These are phyloP conservation scores for Drosophila lacertosa DNA, from an alignment of 1,140 invertebrate genomes.

Conservation along the genomic window DNA sequence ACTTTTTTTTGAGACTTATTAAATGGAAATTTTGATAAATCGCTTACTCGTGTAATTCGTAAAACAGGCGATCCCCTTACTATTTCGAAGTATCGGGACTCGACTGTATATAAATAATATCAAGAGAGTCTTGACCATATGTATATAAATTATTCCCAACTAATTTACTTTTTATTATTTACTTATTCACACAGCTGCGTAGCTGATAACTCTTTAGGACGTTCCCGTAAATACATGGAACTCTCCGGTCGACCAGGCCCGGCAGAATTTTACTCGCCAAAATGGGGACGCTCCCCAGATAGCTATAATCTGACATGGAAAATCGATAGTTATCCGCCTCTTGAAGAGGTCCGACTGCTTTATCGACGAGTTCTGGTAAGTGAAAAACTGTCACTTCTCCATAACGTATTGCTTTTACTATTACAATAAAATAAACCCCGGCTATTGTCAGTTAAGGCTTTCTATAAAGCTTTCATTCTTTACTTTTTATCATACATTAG, in stretches of 20 bases:
- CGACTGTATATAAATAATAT: too few relatives aligned
- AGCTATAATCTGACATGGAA: slow-evolving; percentile 87
- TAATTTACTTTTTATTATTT: not conserved
- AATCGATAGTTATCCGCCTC: slow-evolving; percentile 88
- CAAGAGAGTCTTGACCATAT: too few relatives aligned
- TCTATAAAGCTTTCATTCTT: slow-evolving; percentile 50
- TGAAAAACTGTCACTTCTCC: slow-evolving; percentile 2
- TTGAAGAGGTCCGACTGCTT: slow-evolving; percentile 87
- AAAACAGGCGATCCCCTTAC: too few relatives aligned
- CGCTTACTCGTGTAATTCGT: too few relatives aligned
- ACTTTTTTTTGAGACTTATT: too few relatives aligned
- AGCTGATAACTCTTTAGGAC: slow-evolving; percentile 89
- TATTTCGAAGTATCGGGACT: too few relatives aligned
- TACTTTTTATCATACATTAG: slow-evolving; percentile 76
- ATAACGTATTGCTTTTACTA: too few relatives aligned
- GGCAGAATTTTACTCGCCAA: slow-evolving; percentile 87
- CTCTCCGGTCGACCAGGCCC: slow-evolving; percentile 88
- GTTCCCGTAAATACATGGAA: slow-evolving; percentile 88
- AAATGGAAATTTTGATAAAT: too few relatives aligned
- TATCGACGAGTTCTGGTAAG: slow-evolving; percentile 87
- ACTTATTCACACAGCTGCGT: slow-evolving; percentile 85
- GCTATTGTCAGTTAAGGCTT: too few relatives aligned
- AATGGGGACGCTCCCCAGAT: slow-evolving; percentile 85
- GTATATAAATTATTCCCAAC: not conserved
- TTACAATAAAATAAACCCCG: too few relatives aligned